These are phyloP conservation scores for Heliopora coerulea DNA, from an alignment of 92 coral and sea anemone genomes.

Conservation along the genomic window DNA sequence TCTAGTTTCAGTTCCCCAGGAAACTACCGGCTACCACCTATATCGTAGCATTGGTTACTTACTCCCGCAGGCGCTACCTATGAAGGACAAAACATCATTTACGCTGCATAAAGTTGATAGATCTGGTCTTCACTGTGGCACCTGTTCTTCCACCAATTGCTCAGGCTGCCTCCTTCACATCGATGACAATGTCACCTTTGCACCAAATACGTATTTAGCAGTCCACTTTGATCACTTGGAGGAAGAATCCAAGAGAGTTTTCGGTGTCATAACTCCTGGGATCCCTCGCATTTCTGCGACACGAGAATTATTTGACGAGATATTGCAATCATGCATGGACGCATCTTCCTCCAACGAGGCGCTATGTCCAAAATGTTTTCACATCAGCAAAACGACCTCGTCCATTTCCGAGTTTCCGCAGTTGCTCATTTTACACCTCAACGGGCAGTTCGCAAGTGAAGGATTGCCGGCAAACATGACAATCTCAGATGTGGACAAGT, in stretches of 20 bases:
- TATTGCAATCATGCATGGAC: slow-evolving; percentile 19
- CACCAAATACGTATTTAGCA: slow-evolving; percentile 9
- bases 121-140: slow-evolving; percentile 5
- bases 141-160: slow-evolving; percentile 1
- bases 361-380: slow-evolving; percentile 28
- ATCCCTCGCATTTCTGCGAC: background rate
- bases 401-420: slow-evolving; percentile 26
- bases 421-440: slow-evolving; percentile 26
- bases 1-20: slow-evolving; percentile 3
- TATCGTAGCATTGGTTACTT: slow-evolving; percentile 30
- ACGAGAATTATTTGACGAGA: slow-evolving; percentile 22
- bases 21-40: slow-evolving; percentile 16
- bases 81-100: slow-evolving; percentile 31
- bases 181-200: slow-evolving; percentile 12
- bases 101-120: slow-evolving; percentile 25
- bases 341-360: background rate
- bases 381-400: slow-evolving; percentile 1
- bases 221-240: slow-evolving; percentile 28
- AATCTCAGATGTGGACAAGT: slow-evolving; percentile 27
- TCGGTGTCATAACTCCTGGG: background rate
- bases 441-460: slow-evolving; percentile 2
- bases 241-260: slow-evolving; percentile 11
- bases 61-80: slow-evolving; percentile 25
- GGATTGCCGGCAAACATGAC: slow-evolving; percentile 7
- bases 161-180: slow-evolving; percentile 21